Base-by-base conservation (phyloP, 2,888 invertebrate genomes). In the Melieria omissa region DNA sequence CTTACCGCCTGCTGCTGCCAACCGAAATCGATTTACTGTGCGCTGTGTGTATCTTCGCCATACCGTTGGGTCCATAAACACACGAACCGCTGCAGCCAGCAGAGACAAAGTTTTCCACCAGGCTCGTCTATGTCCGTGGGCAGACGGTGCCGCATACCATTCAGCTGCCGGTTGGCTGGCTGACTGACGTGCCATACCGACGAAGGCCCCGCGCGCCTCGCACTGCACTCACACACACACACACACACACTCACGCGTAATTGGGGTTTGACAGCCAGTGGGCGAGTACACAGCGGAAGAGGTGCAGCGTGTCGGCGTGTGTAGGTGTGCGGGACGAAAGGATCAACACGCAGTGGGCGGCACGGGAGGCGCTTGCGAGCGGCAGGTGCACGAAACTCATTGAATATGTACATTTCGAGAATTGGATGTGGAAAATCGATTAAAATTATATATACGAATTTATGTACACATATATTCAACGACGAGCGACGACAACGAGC, bases 371-470 rank as follows among this genome's bases (percentile, higher is more conserved):
- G 46, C 46, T 52, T 52, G 42, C 45, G 57, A 52, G 69, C 46
- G 69, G 42, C 69, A 69, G 62, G 52, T 69, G 62, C 12, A 60
- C 60, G 63, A 45, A 52, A 12, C 55, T 67, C 52, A 70, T 67
- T 71, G 58, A 73, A 61, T 74, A 66, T 76, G 75, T 78, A 76
- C 72, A 76, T 77, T 75, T 80, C 74, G 70, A 72, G 71, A 80
- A 81, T 79, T 79, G 83, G 80, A 81, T 81, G 82, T 80, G 83
- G 81, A 85, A 85, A 85, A 85, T 85, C 85, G 84, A 85, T 85
- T 84, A 80, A 81, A 84, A 63, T 72, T 68, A 64, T 57, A 47
- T 54, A 71, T 12, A 57, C 16, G 10, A 14, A 12, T 47, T 8
- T 55, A 65, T 57, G 46, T 41, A 69, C 7, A 45, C 45, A 64